These are phyloP conservation scores for Cordylochernes scorpioides DNA, from an alignment of 2,888 invertebrate species.

Conservation along the genomic window DNA sequence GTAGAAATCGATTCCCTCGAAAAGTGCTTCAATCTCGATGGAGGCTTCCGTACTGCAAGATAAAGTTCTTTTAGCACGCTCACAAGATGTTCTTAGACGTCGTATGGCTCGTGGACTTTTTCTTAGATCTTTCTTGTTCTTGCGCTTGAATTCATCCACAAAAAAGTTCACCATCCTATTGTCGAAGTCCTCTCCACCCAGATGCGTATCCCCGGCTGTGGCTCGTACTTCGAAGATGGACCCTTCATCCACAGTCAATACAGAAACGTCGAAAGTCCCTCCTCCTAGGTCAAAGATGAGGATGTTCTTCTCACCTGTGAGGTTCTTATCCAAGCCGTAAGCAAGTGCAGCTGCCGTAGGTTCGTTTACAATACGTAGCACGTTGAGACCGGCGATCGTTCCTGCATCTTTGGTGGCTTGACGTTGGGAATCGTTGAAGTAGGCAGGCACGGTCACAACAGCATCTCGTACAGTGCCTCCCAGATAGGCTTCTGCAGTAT, in stretches of 20 bases:
- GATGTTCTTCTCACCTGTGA: no score
- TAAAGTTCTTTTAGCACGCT: slow-evolving; percentile 45
- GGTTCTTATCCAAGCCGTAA: slow-evolving; percentile 22
- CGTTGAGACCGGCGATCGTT: no score
- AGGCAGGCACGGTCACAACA: no score
- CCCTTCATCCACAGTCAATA: slow-evolving; percentile 27
- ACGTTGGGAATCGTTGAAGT: no score
- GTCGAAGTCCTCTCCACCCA: no score
- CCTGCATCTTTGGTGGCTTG: no score
- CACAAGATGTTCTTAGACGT: slow-evolving; percentile 39
- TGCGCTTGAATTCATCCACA: slow-evolving; percentile 39
- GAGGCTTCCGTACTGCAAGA: slow-evolving; percentile 44
- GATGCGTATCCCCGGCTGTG: no score
- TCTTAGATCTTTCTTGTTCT: slow-evolving; percentile 30
- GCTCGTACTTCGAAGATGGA: no score
- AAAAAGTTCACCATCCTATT: slow-evolving; percentile 34
- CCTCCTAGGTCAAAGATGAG: no score
- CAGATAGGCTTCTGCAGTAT: no score
- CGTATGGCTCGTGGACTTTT: slow-evolving; percentile 14
- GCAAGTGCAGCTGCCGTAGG: slow-evolving; percentile 25
- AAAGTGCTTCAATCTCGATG: slow-evolving; percentile 14
- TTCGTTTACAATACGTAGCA: no score
- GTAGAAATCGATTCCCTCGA: slow-evolving; percentile 16
- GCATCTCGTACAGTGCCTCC: slow-evolving; percentile 37
- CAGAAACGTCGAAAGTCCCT: slow-evolving; percentile 25